These are phyloP conservation scores for Oryctolagus cuniculus DNA, from an alignment of 2,113 vertebrate genomes.

Conservation along the genomic window mOryCun1.1 NC_091434.1:51198501-51199000, in stretches of 20 bases:
- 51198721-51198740: not conserved
- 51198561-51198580: not conserved
- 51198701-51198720: not conserved
- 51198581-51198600: not conserved
- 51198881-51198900: not conserved
- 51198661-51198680: not conserved
- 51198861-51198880: not conserved
- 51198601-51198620: not conserved
- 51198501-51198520: conserved; percentile 11
- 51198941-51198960: too few relatives aligned
- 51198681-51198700: not conserved
- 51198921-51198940: too few relatives aligned
- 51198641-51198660: not conserved
- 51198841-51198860: not conserved
- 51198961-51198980: not conserved
- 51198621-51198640: not conserved
- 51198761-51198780: not conserved
- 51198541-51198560: not conserved
- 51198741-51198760: not conserved
- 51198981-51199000: too few relatives aligned
- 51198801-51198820: not conserved
- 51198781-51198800: not conserved
- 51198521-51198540: not conserved
- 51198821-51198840: not conserved
- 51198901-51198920: too few relatives aligned